Percentiles rank a stretch among this genome's conserved stretches.
These are phyloP conservation scores for Steinernema carpocapsae DNA, from an alignment of 2,888 invertebrate genomes.

Conservation along the genomic window DNA sequence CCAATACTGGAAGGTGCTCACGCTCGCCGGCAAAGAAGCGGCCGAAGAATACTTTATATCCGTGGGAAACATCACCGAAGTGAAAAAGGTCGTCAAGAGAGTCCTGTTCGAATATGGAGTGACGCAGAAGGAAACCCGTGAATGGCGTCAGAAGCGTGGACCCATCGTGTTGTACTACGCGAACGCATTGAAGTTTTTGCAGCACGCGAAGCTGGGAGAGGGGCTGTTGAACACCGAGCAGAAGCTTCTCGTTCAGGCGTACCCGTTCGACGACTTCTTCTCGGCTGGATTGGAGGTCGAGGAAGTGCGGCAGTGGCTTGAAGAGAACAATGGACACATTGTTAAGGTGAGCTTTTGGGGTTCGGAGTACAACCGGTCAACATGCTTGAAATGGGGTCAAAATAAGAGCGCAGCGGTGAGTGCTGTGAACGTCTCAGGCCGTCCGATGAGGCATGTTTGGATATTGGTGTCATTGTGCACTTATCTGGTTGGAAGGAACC, in stretches of 20 bases:
- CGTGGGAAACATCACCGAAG: background rate
- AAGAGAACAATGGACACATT: background rate
- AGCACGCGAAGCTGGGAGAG: background rate
- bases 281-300: background rate
- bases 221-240: background rate
- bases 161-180: constrained; percentile 5
- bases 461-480: no score
- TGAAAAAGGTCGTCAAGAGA: background rate
- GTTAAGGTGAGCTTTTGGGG: constrained; percentile 2
- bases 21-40: constrained; percentile 7
- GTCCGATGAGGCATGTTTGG: no score
- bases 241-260: background rate
- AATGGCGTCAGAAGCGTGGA: constrained; percentile 7
- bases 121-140: background rate
- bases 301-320: background rate
- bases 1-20: constrained; percentile 12
- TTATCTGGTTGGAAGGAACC: no score
- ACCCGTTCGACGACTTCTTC: background rate
- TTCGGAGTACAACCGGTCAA: no score
- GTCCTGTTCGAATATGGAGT: background rate
- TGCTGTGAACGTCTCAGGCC: no score
- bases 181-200: constrained; percentile 15
- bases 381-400: no score
- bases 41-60: background rate
- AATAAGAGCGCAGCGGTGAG: no score